Conservation (phyloP, 2,113 vertebrate species). For the Hyaena hyaena region DNA sequence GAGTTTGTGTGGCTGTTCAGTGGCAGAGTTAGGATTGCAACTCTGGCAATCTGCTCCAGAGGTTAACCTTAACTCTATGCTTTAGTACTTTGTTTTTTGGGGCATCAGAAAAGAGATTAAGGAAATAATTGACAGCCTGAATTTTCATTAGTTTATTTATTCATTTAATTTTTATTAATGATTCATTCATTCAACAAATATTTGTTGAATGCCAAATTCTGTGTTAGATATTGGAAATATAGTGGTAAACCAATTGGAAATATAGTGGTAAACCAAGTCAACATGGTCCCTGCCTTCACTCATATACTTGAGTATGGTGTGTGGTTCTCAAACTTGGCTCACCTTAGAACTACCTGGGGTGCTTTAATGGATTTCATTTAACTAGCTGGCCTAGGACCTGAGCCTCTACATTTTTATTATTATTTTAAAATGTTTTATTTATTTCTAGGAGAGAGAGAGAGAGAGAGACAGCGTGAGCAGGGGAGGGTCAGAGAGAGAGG, state of each 20-base stretch:
- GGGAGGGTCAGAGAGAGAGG: no score
- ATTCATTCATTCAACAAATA: not conserved
- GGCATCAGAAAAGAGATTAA: not conserved
- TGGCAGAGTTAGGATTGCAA: not conserved
- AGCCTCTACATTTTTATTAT: not conserved
- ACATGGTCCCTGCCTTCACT: accelerated
- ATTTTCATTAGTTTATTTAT: not conserved
- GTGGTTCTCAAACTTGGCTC: not conserved
- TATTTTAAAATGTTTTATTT: no score
- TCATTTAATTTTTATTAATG: not conserved
- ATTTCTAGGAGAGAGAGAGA: no score
- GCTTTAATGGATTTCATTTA: not conserved
- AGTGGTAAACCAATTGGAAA: not conserved
- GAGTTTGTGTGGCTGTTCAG: not conserved
- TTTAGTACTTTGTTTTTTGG: not conserved
- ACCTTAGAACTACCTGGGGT: not conserved
- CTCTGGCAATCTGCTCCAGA: not conserved
- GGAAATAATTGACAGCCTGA: not conserved
- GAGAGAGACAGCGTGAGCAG: no score
- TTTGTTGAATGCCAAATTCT: not conserved
- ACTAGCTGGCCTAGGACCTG: not conserved
- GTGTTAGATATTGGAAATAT: not conserved
- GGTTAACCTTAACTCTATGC: not conserved
- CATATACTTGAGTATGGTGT: not conserved
- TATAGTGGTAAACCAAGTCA: not conserved